These are phyloP conservation scores for Scaptomyza montana DNA, from an alignment of 1,140 invertebrate genomes.

Conservation along the genomic window DNA sequence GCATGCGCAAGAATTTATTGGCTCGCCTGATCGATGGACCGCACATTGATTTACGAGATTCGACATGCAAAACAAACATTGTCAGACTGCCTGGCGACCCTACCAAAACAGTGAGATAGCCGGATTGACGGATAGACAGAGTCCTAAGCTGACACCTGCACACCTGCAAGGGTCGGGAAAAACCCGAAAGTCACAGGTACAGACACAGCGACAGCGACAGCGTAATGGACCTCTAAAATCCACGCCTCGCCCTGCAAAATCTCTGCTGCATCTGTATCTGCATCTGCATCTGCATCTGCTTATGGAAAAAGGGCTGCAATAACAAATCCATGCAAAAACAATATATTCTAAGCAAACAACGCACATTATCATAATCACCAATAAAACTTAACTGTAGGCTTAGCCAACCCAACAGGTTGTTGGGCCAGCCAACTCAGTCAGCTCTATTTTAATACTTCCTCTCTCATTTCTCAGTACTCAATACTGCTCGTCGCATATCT, in stretches of 20 bases:
- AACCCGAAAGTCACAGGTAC: constrained; percentile 51
- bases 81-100: constrained; percentile 67
- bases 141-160: constrained; percentile 45
- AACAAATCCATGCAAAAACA: constrained; percentile 50
- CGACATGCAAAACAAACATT: constrained; percentile 56
- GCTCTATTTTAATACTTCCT: constrained; percentile 50
- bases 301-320: constrained; percentile 35
- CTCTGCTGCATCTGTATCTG: constrained; percentile 26
- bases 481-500: neutral
- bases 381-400: constrained; percentile 59
- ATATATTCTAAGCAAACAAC: constrained; percentile 47
- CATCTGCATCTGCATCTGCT: constrained; percentile 14
- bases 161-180: constrained; percentile 59
- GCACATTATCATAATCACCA: constrained; percentile 77
- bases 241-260: constrained; percentile 68
- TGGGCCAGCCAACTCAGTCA: constrained; percentile 17
- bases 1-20: constrained; percentile 75
- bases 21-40: constrained; percentile 63
- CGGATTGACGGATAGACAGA: neutral
- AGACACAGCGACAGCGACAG: constrained; percentile 12
- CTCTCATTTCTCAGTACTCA: constrained; percentile 33
- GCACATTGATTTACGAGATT: constrained; percentile 60
- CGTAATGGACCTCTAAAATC: constrained; percentile 80
- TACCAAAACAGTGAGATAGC: neutral
- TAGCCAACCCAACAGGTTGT: constrained; percentile 45